These are phyloP conservation scores for Cyrtodaria siliqua DNA, from an alignment of 2,888 invertebrate species.

Conservation along the genomic window DNA sequence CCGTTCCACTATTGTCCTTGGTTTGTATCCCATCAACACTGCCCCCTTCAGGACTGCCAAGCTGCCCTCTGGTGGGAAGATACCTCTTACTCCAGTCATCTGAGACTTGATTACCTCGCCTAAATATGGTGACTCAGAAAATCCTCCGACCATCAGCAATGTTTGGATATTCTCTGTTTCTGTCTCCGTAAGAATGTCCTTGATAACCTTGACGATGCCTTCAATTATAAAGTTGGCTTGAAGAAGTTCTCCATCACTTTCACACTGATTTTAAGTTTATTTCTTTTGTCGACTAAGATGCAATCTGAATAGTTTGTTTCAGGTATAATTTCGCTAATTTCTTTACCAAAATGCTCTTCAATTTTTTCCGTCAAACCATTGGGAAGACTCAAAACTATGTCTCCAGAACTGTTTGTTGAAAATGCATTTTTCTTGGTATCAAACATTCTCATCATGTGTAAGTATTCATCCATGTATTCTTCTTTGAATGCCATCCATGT, in stretches of 20 bases:
- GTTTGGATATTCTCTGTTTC: slow-evolving; percentile 9
- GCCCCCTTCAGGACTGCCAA: slow-evolving; percentile 44
- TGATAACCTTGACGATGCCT: slow-evolving; percentile 12
- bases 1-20: slow-evolving; percentile 20
- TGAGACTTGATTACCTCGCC: slow-evolving; percentile 19
- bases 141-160: slow-evolving; percentile 33
- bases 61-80: slow-evolving; percentile 25
- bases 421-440: slow-evolving; percentile 23
- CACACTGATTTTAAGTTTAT: slow-evolving; percentile 3
- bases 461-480: slow-evolving; percentile 16
- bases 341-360: neutral
- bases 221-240: slow-evolving; percentile 3
- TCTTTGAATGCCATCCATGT: slow-evolving; percentile 24
- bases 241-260: slow-evolving; percentile 14
- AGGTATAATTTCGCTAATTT: neutral
- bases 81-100: neutral
- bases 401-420: neutral
- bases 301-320: neutral
- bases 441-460: slow-evolving; percentile 20
- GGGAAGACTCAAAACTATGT: slow-evolving; percentile 9
- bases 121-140: slow-evolving; percentile 33
- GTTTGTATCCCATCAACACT: slow-evolving; percentile 33
- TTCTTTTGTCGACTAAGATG: slow-evolving; percentile 3
- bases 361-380: neutral
- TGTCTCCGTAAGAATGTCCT: slow-evolving; percentile 9